phyloP scores from a whole-genome alignment of 2,888 invertebrate genomes.

The Macropis europaea region DNA sequence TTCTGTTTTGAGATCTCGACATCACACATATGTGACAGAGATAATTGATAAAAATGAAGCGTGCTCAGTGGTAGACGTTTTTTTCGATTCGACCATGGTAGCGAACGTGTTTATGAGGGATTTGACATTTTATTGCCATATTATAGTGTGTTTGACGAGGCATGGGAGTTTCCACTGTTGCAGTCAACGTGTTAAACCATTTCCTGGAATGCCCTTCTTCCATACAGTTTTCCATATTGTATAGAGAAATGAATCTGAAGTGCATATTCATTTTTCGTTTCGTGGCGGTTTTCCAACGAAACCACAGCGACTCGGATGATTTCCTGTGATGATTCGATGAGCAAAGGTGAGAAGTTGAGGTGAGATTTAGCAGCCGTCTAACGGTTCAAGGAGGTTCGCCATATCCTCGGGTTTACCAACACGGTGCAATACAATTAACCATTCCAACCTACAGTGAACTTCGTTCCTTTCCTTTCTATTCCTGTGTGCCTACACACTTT shows the following conservation, averaged over 20 bases:
- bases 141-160: too few relatives aligned
- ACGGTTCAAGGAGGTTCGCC: conserved; percentile 43
- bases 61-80: too few relatives aligned
- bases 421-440: conserved; percentile 35
- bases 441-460: background rate
- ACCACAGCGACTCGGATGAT: conserved; percentile 33
- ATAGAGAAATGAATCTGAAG: conserved; percentile 35
- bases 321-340: conserved; percentile 36
- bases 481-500: background rate
- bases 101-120: too few relatives aligned
- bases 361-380: conserved; percentile 43
- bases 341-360: conserved; percentile 24
- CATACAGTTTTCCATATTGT: too few relatives aligned
- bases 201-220: too few relatives aligned
- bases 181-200: conserved; percentile 8
- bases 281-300: conserved; percentile 24
- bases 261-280: conserved; percentile 8
- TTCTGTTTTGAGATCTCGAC: too few relatives aligned
- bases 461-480: conserved; percentile 20
- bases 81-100: too few relatives aligned
- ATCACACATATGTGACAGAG: too few relatives aligned
- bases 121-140: too few relatives aligned
- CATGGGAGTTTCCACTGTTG: too few relatives aligned
- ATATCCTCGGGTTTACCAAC: conserved; percentile 24
- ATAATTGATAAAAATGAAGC: too few relatives aligned